Base-by-base conservation (phyloP, 2,888 invertebrate genomes). In the Palloptera scutellata region DNA sequence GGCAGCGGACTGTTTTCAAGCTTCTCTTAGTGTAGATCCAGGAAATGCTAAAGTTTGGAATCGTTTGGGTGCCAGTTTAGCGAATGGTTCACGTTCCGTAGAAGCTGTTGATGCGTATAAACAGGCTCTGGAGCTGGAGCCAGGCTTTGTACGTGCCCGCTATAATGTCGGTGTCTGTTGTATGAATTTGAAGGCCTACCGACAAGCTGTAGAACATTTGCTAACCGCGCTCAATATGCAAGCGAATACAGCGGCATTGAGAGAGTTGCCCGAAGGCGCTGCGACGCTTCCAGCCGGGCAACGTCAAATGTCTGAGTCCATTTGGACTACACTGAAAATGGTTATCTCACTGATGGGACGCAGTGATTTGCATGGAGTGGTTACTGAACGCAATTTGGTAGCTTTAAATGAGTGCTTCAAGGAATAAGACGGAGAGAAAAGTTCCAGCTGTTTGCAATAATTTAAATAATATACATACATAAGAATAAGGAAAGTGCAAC, bases 161-260 rank as follows among this genome's bases (percentile, higher is more conserved):
- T 99, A 97, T 83, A 99, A 99, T 87, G 92, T 99, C 68, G 98
- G 98, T 40, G 97, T 99, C 65, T 96, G 97, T 69, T 99, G 98
- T 82, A 95, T 98, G 86, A 98, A 98, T 86, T 88, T 99, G 57
- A 92, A 93, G 75, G 96, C 96, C 55, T 93, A 98, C 81, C 96
- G 92, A 79, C 94, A 98, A 71, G 97, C 98, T 8, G 95, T 94
- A 13, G 97, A 98, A 83, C 98, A 99, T 86, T 92, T 99, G 77
- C 84, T 98, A 60, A 92, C 92, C 4, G 97, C 98, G 0, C 86
- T 99, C 48, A 97, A 96, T 84, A 92, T 97, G 84, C 98, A 99
- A 86, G 90, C 92, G 20, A 90, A 79, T 61, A 82, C 83, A 79
- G 82, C 87, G 83, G 72, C 86, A 78, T 73, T 86, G 72, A 75